Base-by-base conservation (phyloP, 2,888 invertebrate species). In the Pardosa pseudoannulata region DNA sequence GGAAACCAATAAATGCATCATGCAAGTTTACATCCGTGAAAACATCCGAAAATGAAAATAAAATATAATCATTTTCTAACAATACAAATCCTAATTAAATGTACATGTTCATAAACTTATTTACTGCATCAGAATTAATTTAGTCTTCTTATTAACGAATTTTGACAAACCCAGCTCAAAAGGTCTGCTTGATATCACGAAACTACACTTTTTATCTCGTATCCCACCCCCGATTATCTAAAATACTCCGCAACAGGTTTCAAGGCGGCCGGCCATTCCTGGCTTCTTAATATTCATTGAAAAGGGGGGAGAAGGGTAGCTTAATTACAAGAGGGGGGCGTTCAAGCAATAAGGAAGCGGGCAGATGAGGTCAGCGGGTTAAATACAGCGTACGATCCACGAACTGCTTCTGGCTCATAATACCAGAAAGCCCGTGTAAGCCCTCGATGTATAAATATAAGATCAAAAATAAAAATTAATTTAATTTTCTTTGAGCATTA, bases 211-310 rank as follows among this genome's bases (percentile, higher is more conserved):
- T 50, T 73, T 80, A 73, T 73, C 73, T 67, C 32, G 13, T 46
- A 32, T 73, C 65, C 79, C 79, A 41, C 79, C 79, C 79, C 41
- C 6, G 36, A 11, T 5, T 29, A 56, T 2, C 28, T n/a, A n/a
- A n/a, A 29, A 36, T 28, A 28, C 70, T 36, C 0, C 39, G 31
- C 19, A 27, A 39, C 75, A 75, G 75, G 74, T 72, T 82, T 32
- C 29, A 28, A 64, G 41, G 16, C 62, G 36, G 67, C 36, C 6
- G 36, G 36, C 16, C 16, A 50, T 19, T n/a, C 50, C 23, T 27
- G 16, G n/a, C 73, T 70, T 65, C 50, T 83, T 83, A 83, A 76
- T 83, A 83, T 83, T 83, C 82, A 83, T 83, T 76, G 82, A 75
- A 82, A 70, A 46, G n/a, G 73, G 70, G 28, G 50, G 31, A 74